These are phyloP conservation scores for Spodoptera littoralis DNA, from an alignment of 2,888 invertebrate species.

Conservation along the genomic window DNA sequence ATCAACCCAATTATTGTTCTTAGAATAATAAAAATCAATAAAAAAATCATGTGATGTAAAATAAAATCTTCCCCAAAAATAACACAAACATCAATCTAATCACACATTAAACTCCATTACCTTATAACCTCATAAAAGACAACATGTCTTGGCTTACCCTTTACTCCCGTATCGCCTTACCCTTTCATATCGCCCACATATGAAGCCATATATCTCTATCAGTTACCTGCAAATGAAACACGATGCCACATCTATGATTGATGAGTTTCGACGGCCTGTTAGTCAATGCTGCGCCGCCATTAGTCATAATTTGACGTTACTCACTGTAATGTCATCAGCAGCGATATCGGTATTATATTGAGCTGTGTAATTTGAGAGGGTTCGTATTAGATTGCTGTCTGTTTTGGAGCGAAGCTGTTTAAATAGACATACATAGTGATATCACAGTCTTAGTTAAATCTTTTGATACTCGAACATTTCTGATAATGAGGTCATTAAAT, in stretches of 20 bases:
- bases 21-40: no score
- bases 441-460: no score
- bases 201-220: constrained; percentile 35
- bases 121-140: background rate
- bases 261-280: constrained; percentile 58
- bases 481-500: no score
- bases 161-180: constrained; percentile 15
- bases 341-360: constrained; percentile 22
- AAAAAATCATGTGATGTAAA: no score
- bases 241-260: constrained; percentile 60
- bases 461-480: no score
- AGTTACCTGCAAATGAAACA: constrained; percentile 53
- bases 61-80: no score
- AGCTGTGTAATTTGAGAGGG: constrained; percentile 47
- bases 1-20: no score
- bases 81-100: no score
- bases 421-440: no score
- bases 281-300: constrained; percentile 59
- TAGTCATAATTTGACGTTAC: constrained; percentile 78
- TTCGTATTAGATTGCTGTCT: background rate
- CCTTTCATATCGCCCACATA: constrained; percentile 5
- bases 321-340: constrained; percentile 66
- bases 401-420: background rate
- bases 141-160: background rate
- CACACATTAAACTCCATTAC: background rate